Evolutionary conservation across 2,888 invertebrate genomes (phyloP).

Genomic region (Trachelus troglodyta): DNA sequence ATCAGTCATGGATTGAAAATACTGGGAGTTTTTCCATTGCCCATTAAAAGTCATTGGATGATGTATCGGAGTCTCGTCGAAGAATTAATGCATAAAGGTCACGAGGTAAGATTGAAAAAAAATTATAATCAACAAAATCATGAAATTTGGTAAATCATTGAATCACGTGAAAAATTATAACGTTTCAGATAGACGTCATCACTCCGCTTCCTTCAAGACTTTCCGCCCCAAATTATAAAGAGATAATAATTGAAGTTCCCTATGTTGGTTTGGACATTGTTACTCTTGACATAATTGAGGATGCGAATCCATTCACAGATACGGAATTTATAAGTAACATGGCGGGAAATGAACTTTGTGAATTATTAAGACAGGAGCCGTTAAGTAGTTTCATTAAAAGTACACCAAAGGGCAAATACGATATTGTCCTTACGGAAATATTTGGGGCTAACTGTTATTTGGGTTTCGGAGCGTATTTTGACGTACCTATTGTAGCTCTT

Average conservation of each 20-base stretch:
- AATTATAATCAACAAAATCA: not conserved
- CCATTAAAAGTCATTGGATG: not conserved
- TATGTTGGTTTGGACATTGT: not conserved
- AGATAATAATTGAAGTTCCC: not conserved
- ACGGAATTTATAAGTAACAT: not conserved
- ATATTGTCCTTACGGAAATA: not conserved
- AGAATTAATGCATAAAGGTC: not conserved
- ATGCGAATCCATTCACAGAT: not conserved
- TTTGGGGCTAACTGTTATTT: constrained; percentile 21
- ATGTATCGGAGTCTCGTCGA: not conserved
- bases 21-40: constrained; percentile 1
- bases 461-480: constrained; percentile 18
- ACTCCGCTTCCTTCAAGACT: not conserved
- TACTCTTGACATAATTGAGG: not conserved
- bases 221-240: not conserved
- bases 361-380: not conserved
- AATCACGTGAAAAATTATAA: not conserved
- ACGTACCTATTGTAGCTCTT: constrained; percentile 15
- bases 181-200: not conserved
- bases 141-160: not conserved
- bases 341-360: not conserved
- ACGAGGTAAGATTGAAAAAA: not conserved
- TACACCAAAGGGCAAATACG: not conserved
- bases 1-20: not conserved
- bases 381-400: not conserved